A percentile compares a stretch with the other conserved stretches of the same genome.
These are phyloP conservation scores for Dicaeum eximium DNA, from an alignment of 2,113 vertebrate species.

Conservation along the genomic window DNA sequence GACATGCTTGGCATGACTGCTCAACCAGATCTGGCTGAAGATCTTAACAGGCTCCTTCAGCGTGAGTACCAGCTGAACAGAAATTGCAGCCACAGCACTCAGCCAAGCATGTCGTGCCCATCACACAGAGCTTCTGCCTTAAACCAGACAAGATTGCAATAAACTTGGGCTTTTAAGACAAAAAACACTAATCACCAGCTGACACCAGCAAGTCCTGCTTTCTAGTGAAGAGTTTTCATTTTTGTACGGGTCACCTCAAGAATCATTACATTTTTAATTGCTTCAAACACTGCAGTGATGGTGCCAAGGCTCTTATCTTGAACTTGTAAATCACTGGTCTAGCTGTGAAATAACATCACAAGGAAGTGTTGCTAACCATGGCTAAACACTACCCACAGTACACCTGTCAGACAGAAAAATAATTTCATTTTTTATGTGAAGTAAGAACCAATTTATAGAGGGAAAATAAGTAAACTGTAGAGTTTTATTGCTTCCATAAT, in stretches of 20 bases:
- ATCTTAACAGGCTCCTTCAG: not conserved
- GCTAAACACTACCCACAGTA: not conserved
- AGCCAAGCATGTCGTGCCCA: not conserved
- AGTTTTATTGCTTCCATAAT: not conserved
- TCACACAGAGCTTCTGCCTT: not conserved
- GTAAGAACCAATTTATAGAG: not conserved
- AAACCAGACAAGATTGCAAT: not conserved
- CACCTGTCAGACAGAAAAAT: not conserved
- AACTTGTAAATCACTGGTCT: not conserved
- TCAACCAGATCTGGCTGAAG: slow-evolving; percentile 7
- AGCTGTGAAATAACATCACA: not conserved
- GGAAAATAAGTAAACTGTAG: not conserved
- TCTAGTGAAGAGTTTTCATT: not conserved
- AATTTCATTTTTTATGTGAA: not conserved
- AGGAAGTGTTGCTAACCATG: not conserved
- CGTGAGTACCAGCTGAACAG: not conserved
- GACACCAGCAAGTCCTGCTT: not conserved
- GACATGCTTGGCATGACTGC: not conserved
- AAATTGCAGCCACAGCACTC: not conserved
- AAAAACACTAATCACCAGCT: not conserved
- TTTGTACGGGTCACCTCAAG: not conserved
- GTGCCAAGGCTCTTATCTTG: not conserved
- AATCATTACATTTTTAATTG: slow-evolving; percentile 21
- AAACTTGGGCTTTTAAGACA: slow-evolving; percentile 6
- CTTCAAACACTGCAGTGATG: not conserved